These are phyloP conservation scores for Oscheius sp. DNA, from an alignment of 1,140 invertebrate species.

Conservation along the genomic window DNA sequence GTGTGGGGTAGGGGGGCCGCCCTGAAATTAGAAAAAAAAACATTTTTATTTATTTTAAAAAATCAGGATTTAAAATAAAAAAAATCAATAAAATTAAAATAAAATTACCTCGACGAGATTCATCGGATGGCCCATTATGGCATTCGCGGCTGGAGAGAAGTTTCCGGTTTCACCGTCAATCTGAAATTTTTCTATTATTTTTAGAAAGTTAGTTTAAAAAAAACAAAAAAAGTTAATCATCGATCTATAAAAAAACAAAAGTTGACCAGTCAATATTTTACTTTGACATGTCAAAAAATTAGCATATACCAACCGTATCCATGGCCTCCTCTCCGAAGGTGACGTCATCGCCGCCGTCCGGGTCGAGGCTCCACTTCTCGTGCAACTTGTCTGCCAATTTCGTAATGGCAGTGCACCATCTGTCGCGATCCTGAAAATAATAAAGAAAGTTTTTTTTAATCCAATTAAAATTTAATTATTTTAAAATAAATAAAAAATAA, in stretches of 20 bases:
- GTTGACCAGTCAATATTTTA: too few species aligned
- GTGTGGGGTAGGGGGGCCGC: neutral
- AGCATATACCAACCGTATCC: neutral
- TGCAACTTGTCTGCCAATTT: too few species aligned
- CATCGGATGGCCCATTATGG: neutral
- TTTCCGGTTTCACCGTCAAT: neutral
- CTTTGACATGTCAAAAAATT: too few species aligned
- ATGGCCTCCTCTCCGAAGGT: neutral
- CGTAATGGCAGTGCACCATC: slow-evolving; percentile 55
- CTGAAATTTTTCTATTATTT: neutral
- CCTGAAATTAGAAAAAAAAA: too few species aligned
- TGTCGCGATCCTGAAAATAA: slow-evolving; percentile 48
- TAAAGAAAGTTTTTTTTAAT: neutral
- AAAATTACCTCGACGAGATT: too few species aligned
- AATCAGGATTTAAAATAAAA: too few species aligned
- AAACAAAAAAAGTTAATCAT: too few species aligned
- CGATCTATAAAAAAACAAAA: too few species aligned
- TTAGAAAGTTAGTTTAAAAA: too few species aligned
- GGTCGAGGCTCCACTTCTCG: slow-evolving; percentile 4
- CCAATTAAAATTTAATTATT: neutral
- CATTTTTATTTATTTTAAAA: neutral
- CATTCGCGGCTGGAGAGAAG: neutral
- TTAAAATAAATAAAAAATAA: neutral
- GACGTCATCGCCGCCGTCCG: too few species aligned
- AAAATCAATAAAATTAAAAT: too few species aligned